A percentile compares a stretch with the other conserved stretches of the same genome.
These are phyloP conservation scores for Pseudonaja textilis DNA, from an alignment of 2,113 vertebrate species.

Conservation along the genomic window DNA sequence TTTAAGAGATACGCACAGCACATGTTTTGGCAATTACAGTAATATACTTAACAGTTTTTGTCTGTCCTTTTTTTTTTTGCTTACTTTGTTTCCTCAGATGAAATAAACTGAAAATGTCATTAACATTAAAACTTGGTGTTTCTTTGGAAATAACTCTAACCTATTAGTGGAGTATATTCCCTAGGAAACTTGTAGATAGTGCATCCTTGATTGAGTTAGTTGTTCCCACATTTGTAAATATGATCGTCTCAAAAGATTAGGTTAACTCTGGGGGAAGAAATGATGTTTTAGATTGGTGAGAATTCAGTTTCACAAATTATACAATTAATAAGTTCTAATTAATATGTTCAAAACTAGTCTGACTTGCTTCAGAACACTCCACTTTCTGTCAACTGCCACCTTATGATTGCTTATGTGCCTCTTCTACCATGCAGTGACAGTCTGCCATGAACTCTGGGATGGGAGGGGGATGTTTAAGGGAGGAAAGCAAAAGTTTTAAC, in stretches of 20 bases:
- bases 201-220: neutral
- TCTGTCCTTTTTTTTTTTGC: neutral
- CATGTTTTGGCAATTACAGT: accelerated
- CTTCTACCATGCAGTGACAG: neutral
- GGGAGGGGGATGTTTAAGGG: neutral
- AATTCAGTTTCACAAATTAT: neutral
- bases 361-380: neutral
- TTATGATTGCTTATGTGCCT: neutral
- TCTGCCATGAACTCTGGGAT: neutral
- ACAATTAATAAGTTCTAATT: neutral
- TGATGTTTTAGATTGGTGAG: neutral
- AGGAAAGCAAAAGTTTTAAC: neutral
- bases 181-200: neutral
- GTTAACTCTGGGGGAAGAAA: neutral
- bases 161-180: neutral
- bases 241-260: neutral
- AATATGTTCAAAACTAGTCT: neutral
- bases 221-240: neutral
- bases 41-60: neutral
- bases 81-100: neutral
- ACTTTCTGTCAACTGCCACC: neutral
- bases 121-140: neutral
- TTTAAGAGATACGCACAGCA: neutral
- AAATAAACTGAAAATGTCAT: neutral
- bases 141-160: neutral